phyloP scores from a whole-genome alignment of 2,888 invertebrate species.

The Macrosiphum euphorbiae region DNA sequence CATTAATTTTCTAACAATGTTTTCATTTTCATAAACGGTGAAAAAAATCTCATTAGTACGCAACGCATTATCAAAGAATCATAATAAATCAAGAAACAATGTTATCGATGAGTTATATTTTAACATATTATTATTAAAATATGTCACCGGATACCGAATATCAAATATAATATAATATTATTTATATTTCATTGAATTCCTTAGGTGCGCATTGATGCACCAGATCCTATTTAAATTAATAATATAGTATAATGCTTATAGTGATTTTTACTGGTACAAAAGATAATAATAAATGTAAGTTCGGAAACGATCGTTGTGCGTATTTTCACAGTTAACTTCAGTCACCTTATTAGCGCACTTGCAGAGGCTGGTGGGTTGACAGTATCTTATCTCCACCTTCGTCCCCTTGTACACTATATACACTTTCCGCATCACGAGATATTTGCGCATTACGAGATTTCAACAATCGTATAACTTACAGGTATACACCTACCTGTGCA shows the following conservation, averaged over 20 bases:
- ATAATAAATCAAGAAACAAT: not conserved
- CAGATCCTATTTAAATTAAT: not conserved
- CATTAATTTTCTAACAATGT: not conserved
- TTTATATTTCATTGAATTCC: no score
- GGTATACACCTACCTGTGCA: no score
- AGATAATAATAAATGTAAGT: not conserved
- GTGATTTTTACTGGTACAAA: not conserved
- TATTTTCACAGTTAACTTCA: not conserved
- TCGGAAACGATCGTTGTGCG: not conserved
- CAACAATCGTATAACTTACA: no score
- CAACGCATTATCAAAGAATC: not conserved
- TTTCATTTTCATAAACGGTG: not conserved
- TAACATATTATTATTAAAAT: not conserved
- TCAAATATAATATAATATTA: not conserved
- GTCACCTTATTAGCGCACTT: not conserved
- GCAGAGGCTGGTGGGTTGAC: no score
- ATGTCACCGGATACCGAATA: not conserved
- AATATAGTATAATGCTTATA: not conserved
- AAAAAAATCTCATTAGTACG: not conserved
- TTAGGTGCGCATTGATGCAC: not conserved
- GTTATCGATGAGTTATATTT: not conserved
- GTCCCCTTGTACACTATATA: no score
- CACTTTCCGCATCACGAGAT: no score
- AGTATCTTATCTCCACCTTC: no score
- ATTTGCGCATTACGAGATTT: no score